Evolutionary conservation across 2,797 vertebrate genomes (phyloP), one percentile per base, ranked within the genome.

Genomic region (Lates japonicus): DNA sequence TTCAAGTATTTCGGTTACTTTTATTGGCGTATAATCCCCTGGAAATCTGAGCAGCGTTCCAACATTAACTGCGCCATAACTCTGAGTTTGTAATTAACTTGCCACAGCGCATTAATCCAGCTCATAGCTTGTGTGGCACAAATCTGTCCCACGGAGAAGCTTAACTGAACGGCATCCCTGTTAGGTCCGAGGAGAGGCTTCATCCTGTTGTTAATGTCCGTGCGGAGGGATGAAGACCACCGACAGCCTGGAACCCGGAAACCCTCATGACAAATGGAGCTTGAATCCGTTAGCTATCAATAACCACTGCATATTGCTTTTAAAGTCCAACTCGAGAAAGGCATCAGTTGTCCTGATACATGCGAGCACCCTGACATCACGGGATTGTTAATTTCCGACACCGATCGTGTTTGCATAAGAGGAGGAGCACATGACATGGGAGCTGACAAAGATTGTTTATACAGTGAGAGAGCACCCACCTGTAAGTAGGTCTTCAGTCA

Each of bases 11-110:
- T 97, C 96, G 2, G 80, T 93, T 54, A 98, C 63, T 95, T 33
- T 92, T 89, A 13, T 93, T 93, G 54, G 93, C 92, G 80, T 90
- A 42, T 96, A 98, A 91, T 96, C 96, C 16, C 95, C 93, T n/a
- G n/a, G 77, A 98, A 97, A 86, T 97, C 96, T 44, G 96, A 96
- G n/a, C 80, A 96, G 70, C 95, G 95, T 75, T 96, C 95, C 92
- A 98, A 89, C 54, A 78, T 88, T 16, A 92, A 88, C 17, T 90
- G 92, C 90, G 95, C 96, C 98, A 98, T 99, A 72, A 77, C 84
- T 77, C 20, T 44, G 25, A 0, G 19, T 52, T 35, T 11, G 37
- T 37, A 29, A 49, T 54, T 29, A 70, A 44, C 54, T 59, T 11
- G 9, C 41, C 72, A 74, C 76, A 16, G 4, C 22, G 16, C 73